Conservation (phyloP, 2,113 vertebrate genomes). For the Amazona vittata region DNA sequence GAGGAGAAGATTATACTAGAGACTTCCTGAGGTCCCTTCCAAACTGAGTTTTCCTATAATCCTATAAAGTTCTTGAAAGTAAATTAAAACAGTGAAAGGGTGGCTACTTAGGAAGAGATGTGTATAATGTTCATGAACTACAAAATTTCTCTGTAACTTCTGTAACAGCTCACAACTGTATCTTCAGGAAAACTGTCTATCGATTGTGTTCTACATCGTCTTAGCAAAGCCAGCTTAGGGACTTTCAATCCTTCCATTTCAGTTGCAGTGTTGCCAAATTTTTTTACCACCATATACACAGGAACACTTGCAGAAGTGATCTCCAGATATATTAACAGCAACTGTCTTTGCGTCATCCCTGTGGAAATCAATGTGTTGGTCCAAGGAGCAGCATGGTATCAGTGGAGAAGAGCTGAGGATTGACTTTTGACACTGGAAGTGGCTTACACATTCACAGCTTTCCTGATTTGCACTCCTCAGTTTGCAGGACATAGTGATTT, state of each 20-base stretch:
- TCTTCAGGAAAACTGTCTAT: not conserved
- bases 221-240: not conserved
- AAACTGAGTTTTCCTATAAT: not conserved
- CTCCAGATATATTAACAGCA: not conserved
- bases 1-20: not conserved
- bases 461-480: not conserved
- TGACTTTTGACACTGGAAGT: not conserved
- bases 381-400: not conserved
- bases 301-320: not conserved
- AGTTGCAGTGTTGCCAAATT: not conserved
- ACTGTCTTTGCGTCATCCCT: not conserved
- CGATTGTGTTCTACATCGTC: not conserved
- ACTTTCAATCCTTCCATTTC: not conserved
- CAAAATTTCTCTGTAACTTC: not conserved
- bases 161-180: not conserved
- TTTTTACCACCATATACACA: not conserved
- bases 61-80: not conserved
- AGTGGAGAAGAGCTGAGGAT: not conserved
- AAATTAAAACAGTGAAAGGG: not conserved
- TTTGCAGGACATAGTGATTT: not conserved
- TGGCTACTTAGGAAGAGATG: not conserved
- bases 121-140: not conserved
- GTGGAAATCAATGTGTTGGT: not conserved
- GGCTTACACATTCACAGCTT: not conserved
- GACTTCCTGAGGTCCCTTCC: not conserved